Base-by-base conservation (phyloP, 2,113 vertebrate genomes). In the Pampusana beccarii region DNA sequence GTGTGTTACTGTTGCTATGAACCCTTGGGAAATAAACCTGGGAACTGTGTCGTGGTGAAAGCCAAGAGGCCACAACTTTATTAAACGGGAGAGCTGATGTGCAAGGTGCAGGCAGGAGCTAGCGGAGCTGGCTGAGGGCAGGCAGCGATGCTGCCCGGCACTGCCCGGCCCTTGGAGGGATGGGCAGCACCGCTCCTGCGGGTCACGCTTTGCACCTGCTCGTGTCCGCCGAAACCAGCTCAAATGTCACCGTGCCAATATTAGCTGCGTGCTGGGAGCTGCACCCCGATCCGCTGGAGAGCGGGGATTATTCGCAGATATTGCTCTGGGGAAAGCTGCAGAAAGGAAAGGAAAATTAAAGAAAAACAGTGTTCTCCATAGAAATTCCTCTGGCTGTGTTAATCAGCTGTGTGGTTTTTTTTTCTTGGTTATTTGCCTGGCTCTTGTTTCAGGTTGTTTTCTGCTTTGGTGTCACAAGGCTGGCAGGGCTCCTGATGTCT, bases 1-100 rank as follows among this genome's bases (percentile, higher is more conserved):
- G 83, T 73, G 77, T 87, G 83, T 91, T 93, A 65, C 70, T 75
- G 65, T 93, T 92, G 83, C 80, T 86, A 75, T 5, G 93, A 96
- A 85, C 96, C 95, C 96, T 73, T 96, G 96, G 96, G 96, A 97
- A 97, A 97, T 97, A 97, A 97, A 94, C 69, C 95, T 89, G 93
- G 86, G 64, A 94, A 86, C 83, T 36, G 58, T 48, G 70, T 80
- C 95, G 94, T 91, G 91, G 93, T 87, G 92, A 79, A 92, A 94
- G 91, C 88, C 90, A 92, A 92, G 94, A 94, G 93, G 88, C 95
- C 96, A 94, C 70, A 96, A 96, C 93, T 96, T 95, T 95, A 97
- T 96, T 96, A 97, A 97, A 97, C 44, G 31, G 24, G 81, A 82
- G 87, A 93, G 74, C 8, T 0, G 3, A 34, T 6, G 88, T 58